Evolutionary conservation across 2,888 invertebrate genomes (phyloP).

Genomic region (Lycia hirtaria): DNA sequence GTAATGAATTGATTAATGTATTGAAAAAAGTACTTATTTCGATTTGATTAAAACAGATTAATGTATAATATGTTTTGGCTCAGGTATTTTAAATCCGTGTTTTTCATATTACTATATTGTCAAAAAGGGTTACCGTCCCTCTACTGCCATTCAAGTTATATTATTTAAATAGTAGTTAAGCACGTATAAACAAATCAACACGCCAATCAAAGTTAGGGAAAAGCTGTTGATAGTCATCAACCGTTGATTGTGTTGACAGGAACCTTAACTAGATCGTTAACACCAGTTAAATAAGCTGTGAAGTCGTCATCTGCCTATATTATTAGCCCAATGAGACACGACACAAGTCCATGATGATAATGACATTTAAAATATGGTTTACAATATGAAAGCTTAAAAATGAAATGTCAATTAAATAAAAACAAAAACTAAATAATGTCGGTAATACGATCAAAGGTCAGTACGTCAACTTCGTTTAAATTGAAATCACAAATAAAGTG

Average conservation of each 20-base stretch:
- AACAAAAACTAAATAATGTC: too few species aligned
- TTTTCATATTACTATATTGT: too few species aligned
- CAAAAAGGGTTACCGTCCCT: background rate
- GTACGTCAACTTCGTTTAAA: too few species aligned
- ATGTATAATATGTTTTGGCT: too few species aligned
- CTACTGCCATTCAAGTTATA: background rate
- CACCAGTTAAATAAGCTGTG: conserved; percentile 3
- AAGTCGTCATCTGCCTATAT: background rate
- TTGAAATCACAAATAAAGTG: background rate
- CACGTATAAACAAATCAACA: conserved; percentile 24
- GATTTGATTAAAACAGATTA: too few species aligned
- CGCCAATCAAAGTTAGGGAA: conserved; percentile 25
- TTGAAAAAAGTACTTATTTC: too few species aligned
- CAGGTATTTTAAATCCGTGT: too few species aligned
- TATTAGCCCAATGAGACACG: background rate
- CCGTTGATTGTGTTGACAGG: conserved; percentile 16
- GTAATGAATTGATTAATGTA: too few species aligned
- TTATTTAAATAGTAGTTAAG: background rate
- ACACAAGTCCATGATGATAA: too few species aligned
- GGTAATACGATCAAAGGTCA: background rate
- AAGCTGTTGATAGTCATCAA: conserved; percentile 22
- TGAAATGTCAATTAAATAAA: too few species aligned
- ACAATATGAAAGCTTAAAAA: too few species aligned
- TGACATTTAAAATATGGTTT: too few species aligned
- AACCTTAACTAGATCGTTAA: conserved; percentile 16